Base-by-base conservation (phyloP, 37 sponge, comb jelly and placozoan genomes). In the Crambe crambe region DNA sequence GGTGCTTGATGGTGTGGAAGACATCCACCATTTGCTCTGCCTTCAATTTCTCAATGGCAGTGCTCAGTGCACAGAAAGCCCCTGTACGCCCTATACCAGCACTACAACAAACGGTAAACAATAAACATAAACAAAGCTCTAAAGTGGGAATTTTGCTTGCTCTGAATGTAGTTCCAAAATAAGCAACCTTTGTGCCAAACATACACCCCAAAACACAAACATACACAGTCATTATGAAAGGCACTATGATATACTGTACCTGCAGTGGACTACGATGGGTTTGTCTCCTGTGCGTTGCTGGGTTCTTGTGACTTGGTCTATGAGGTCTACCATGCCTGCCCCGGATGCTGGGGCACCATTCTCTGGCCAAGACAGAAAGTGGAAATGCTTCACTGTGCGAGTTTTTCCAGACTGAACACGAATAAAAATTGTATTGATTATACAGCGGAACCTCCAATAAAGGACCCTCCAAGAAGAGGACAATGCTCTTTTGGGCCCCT, bases 81-180 rank as follows among this genome's bases (percentile, higher is more conserved):
- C 95, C 95, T 23, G 95, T 91, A 0, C 95, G 77, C 35, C 95
- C 95, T 65, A 87, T 87, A 56, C 95, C 95, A 85, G 77, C 89
- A 81, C 95, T 95, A 69, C 34, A 56, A 12, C 51, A 47, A 47
- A 6, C 0, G 38, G 20, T 26, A 20, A 58, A 40, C 58, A 58
- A 54, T 31, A 41, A n/a, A n/a, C n/a, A n/a, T n/a, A n/a, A n/a
- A n/a, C n/a, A n/a, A n/a, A n/a, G n/a, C n/a, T n/a, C n/a, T n/a
- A n/a, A n/a, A n/a, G n/a, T n/a, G n/a, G n/a, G n/a, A n/a, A n/a
- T n/a, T n/a, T n/a, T n/a, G n/a, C n/a, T n/a, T n/a, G n/a, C n/a
- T n/a, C n/a, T n/a, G n/a, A n/a, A n/a, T n/a, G n/a, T n/a, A n/a
- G n/a, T n/a, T n/a, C n/a, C n/a, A n/a, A n/a, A n/a, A n/a, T n/a